Percentiles rank a stretch among this genome's conserved stretches.
Evolutionary conservation across 2,797 vertebrate species (phyloP).

Genomic region (Balearica regulorum): DNA sequence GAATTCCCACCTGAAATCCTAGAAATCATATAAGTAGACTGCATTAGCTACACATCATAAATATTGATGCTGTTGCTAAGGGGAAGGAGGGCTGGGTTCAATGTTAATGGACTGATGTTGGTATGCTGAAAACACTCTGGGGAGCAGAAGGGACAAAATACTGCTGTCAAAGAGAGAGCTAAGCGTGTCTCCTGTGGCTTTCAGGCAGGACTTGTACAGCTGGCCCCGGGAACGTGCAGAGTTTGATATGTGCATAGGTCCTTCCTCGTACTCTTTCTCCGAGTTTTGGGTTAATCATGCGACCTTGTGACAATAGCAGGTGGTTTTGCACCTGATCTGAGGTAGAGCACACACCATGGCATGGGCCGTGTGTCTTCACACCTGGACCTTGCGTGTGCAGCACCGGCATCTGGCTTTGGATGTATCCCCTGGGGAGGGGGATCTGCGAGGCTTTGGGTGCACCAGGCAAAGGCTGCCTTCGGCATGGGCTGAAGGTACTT

Average conservation of each 20-base stretch:
- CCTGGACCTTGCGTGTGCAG: not conserved
- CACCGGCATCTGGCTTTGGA: not conserved
- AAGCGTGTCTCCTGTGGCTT: not conserved
- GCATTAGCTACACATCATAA: conserved; percentile 67
- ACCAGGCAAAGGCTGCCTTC: not conserved
- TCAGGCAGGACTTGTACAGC: not conserved
- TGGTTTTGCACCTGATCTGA: not conserved
- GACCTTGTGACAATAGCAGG: not conserved
- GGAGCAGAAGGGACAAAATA: not conserved
- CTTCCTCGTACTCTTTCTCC: accelerated
- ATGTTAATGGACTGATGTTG: conserved; percentile 19
- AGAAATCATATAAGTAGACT: conserved; percentile 49
- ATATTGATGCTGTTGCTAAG: conserved; percentile 65
- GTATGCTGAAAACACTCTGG: not conserved
- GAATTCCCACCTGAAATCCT: conserved; percentile 22
- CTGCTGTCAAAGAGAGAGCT: not conserved
- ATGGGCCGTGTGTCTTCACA: accelerated
- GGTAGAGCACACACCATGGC: not conserved
- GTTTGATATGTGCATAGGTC: accelerated
- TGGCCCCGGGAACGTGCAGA: accelerated
- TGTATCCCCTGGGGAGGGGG: not conserved
- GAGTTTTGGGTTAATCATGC: accelerated
- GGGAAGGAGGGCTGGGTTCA: conserved; percentile 3
- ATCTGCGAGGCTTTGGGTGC: not conserved
- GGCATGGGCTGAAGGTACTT: not conserved